Percentiles rank a stretch among this genome's conserved stretches.
phyloP scores from a whole-genome alignment of 2,797 vertebrate genomes.

The Poecilia gillii region DNA sequence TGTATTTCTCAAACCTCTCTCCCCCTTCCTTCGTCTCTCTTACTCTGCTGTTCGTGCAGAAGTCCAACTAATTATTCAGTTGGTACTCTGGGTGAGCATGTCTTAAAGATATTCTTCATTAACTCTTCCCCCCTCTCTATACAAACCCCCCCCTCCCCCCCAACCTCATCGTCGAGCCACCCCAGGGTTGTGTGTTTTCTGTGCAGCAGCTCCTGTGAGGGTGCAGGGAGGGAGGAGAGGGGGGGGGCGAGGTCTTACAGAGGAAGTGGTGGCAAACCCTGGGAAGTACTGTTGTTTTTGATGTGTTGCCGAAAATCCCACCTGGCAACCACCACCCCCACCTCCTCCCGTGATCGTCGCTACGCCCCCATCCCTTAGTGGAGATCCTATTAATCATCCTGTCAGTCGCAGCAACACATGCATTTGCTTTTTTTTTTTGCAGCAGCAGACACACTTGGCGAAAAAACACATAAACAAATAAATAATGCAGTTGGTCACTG shows the following conservation, averaged over 20 bases:
- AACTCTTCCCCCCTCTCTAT: conserved; percentile 1
- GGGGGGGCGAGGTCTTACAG: conserved; percentile 23
- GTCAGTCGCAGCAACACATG: conserved; percentile 65
- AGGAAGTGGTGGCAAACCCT: conserved; percentile 61
- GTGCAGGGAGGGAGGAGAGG: conserved; percentile 12
- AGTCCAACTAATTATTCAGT: conserved; percentile 27
- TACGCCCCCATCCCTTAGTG: conserved; percentile 25
- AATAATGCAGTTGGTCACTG: conserved; percentile 59
- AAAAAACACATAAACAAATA: conserved; percentile 67
- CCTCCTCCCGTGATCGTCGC: conserved; percentile 30
- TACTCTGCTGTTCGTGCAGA: conserved; percentile 7
- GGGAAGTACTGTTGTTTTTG: conserved; percentile 68
- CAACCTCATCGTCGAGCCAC: conserved; percentile 1
- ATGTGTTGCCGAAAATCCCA: conserved; percentile 59
- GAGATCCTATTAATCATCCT: conserved; percentile 78
- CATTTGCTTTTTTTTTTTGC: conserved; percentile 12
- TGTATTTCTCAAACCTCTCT: conserved; percentile 5
- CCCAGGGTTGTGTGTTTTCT: conserved; percentile 20
- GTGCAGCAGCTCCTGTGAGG: conserved; percentile 14
- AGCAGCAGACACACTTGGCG: conserved; percentile 31
- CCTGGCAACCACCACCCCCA: conserved; percentile 54
- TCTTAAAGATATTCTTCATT: conserved; percentile 42
- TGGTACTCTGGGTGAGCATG: conserved; percentile 15
- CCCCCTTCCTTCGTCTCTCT: background rate
- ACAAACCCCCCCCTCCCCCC: background rate